Evolutionary conservation across 2,888 invertebrate species (phyloP).

Genomic region (Rhorus exstirpatorius): DNA sequence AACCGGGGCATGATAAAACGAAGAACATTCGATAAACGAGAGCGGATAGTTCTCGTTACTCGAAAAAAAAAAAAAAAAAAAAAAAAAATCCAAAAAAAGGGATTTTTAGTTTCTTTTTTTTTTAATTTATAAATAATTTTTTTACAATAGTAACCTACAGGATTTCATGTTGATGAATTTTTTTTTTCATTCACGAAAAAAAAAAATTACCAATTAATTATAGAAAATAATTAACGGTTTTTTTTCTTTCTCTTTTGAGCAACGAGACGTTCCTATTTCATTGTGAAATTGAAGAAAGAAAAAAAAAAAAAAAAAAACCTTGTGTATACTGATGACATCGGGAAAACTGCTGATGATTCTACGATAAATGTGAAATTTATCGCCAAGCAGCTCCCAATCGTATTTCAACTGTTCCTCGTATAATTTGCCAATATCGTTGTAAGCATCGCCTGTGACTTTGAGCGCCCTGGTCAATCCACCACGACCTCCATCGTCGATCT

Average conservation of each 20-base stretch:
- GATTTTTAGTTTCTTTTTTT: too few species aligned
- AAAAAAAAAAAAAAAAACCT: too few species aligned
- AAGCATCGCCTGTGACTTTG: constrained; percentile 95
- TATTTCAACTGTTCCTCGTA: constrained; percentile 96
- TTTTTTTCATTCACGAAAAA: constrained; percentile 5
- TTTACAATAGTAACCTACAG: too few species aligned
- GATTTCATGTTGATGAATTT: too few species aligned
- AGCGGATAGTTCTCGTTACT: neutral
- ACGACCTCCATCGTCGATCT: constrained; percentile 91
- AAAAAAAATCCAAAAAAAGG: too few species aligned
- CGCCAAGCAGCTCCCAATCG: constrained; percentile 96
- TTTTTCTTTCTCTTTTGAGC: neutral
- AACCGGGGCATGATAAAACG: neutral
- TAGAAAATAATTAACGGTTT: too few species aligned
- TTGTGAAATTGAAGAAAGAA: too few species aligned
- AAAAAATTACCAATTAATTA: too few species aligned
- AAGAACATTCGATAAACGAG: neutral
- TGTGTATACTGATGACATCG: constrained; percentile 95
- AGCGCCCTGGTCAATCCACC: constrained; percentile 91
- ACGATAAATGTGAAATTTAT: constrained; percentile 97
- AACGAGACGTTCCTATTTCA: constrained; percentile 5
- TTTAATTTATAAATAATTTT: too few species aligned
- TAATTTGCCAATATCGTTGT: constrained; percentile 95
- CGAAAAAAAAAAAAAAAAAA: too few species aligned
- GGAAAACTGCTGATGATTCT: constrained; percentile 97